Evolutionary conservation across 2,888 invertebrate genomes (phyloP), one percentile per base, ranked within the genome.

Genomic region (Agriopis marginaria): DNA sequence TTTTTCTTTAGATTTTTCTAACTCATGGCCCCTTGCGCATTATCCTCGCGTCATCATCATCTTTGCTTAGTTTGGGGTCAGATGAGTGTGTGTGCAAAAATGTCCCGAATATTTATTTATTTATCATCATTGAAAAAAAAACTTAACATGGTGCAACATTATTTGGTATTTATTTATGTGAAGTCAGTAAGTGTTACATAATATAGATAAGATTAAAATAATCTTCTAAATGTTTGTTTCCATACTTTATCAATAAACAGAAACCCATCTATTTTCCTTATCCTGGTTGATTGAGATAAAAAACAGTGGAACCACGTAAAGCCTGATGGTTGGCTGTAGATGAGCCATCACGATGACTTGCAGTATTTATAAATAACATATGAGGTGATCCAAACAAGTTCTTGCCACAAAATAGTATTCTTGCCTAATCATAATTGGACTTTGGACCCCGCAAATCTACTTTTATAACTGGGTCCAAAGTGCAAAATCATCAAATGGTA

Each of bases 381-480:
- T n/a, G 12, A 44, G 8, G 32, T 45, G 44, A 62, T 32, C 62
- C 32, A 44, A 44, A 42, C 55, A 42, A 45, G 32, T 40, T 47
- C 40, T 50, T 64, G 44, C 56, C 44, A 23, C 17, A 1, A 23
- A 23, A 23, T 23, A 23, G 17, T 23, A 44, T 40, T 47, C 40
- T 50, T 64, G 44, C 56, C 44, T 17, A 61, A 50, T 61, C 60
- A 47, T 12, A 58, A 45, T 14, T 62, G 76, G 72, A 81, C 84
- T 82, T 83, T 75, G 76, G 61, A 77, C 73, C 66, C 56, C 11
- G 1, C 61, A 47, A 67, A 72, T 75, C 73, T 66, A 66, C 63
- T 73, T 70, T 74, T 71, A 73, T 76, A 68, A 69, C 49, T 71
- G 62, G 66, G 77, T 77, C 63, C 77, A 79, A 79, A 81, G 80